A percentile compares a stretch with the other conserved stretches of the same genome.
Conservation (phyloP, 2,797 vertebrate species). For the Cryptoblepharus egeriae region DNA sequence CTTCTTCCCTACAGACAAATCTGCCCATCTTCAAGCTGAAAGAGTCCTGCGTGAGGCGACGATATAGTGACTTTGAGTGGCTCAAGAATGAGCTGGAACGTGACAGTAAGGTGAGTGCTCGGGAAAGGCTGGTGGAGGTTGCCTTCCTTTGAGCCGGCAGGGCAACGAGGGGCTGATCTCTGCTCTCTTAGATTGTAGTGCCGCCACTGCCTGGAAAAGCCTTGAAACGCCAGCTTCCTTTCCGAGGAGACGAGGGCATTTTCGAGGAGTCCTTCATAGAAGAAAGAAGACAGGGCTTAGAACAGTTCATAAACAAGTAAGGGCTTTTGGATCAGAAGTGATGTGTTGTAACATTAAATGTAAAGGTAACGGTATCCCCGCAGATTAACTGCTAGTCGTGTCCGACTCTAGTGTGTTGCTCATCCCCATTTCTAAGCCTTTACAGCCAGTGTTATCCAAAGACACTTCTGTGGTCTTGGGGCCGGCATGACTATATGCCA, state of each 20-base stretch:
- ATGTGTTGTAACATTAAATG: too few species aligned
- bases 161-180: too few species aligned
- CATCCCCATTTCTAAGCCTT: too few species aligned
- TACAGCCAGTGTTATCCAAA: too few species aligned
- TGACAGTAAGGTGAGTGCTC: conserved; percentile 94
- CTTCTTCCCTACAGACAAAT: conserved; percentile 84
- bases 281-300: conserved; percentile 92
- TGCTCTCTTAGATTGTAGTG: conserved; percentile 90
- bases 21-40: conserved; percentile 98
- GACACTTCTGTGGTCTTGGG: too few species aligned
- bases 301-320: conserved; percentile 99
- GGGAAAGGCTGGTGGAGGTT: too few species aligned
- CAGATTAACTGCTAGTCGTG: too few species aligned
- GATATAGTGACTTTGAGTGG: conserved; percentile 99
- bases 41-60: conserved; percentile 93
- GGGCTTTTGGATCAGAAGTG: not conserved
- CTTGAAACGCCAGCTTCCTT: conserved; percentile 96
- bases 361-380: too few species aligned
- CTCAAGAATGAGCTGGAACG: conserved; percentile 98
- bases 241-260: conserved; percentile 95
- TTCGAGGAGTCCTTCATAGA: conserved; percentile 98
- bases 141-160: not conserved
- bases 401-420: too few species aligned
- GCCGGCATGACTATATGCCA: too few species aligned
- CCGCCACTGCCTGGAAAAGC: conserved; percentile 97